Conservation (phyloP, 2,113 vertebrate genomes). For the Macaca mulatta region DNA sequence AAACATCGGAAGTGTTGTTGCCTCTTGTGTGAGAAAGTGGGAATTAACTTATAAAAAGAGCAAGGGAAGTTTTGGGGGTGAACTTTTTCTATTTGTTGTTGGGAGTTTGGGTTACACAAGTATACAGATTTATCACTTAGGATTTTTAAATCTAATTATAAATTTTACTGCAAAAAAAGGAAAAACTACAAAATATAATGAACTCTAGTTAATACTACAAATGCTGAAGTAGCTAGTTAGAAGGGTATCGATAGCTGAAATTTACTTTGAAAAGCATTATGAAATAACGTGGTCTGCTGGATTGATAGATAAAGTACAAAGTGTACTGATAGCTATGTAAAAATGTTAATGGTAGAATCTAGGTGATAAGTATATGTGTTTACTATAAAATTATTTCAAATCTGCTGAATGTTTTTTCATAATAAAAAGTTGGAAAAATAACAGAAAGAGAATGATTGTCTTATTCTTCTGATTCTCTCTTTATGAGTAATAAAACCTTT, state of each 20-base stretch:
- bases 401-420: not conserved
- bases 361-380: not conserved
- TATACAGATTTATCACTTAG: not conserved
- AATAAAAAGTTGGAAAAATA: not conserved
- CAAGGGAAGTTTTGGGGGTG: not conserved
- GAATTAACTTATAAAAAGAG: not conserved
- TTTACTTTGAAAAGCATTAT: not conserved
- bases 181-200: not conserved
- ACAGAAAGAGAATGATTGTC: not conserved
- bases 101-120: not conserved
- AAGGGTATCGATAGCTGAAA: not conserved
- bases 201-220: not conserved
- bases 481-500: not conserved
- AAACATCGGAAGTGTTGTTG: not conserved
- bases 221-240: not conserved
- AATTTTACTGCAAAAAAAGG: conserved; percentile 25
- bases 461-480: not conserved
- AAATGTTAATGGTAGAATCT: not conserved
- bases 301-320: not conserved
- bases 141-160: not conserved
- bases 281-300: not conserved
- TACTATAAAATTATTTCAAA: not conserved
- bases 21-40: not conserved
- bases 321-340: not conserved
- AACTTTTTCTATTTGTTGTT: not conserved